Evolutionary conservation across 2,797 vertebrate species (phyloP).

Genomic region (Hirundo rustica): DNA sequence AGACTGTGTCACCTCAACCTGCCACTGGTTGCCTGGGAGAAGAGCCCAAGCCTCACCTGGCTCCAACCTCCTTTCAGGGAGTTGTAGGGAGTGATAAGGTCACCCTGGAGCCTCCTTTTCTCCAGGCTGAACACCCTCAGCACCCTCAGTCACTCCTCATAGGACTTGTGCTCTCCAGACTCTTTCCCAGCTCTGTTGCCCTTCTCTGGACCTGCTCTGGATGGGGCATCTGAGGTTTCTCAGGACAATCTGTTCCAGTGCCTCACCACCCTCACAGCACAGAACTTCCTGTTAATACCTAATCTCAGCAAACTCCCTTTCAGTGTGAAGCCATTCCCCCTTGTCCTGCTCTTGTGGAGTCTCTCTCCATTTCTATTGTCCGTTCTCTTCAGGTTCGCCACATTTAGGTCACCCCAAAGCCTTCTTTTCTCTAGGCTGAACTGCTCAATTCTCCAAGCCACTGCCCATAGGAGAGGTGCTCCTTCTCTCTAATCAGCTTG

Average conservation of each 20-base stretch:
- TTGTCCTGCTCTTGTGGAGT: background rate
- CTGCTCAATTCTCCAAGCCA: background rate
- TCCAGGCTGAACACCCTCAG: background rate
- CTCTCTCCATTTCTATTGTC: background rate
- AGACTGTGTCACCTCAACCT: background rate
- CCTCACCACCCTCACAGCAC: background rate
- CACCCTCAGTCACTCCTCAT: background rate
- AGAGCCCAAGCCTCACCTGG: fast-evolving
- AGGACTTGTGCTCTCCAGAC: background rate
- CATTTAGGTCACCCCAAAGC: background rate
- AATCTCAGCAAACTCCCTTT: background rate
- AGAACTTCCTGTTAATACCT: background rate
- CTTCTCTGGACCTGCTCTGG: background rate
- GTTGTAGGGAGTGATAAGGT: background rate
- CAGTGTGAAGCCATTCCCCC: background rate
- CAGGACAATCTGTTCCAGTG: background rate
- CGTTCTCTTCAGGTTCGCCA: background rate
- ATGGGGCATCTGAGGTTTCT: background rate
- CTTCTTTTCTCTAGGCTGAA: background rate
- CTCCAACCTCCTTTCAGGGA: background rate
- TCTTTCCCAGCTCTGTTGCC: background rate
- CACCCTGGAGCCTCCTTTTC: background rate
- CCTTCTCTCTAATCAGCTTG: background rate
- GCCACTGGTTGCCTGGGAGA: background rate
- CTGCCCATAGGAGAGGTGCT: background rate